Base-by-base conservation (phyloP, 2,797 vertebrate genomes). In the Salarias fasciatus region DNA sequence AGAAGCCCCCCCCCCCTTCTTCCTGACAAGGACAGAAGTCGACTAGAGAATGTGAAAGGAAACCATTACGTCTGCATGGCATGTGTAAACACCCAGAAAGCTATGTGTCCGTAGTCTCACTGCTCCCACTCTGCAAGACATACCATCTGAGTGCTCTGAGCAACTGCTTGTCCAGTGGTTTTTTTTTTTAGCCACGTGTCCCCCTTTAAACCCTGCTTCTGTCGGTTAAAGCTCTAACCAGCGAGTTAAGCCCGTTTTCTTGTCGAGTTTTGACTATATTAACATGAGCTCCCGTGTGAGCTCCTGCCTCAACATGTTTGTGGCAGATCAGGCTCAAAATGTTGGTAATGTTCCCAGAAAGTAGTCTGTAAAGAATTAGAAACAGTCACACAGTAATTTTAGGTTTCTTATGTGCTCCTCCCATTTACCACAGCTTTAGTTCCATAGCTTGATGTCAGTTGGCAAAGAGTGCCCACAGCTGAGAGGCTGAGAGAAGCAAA, bases 81-180 rank as follows among this genome's bases (percentile, higher is more conserved):
- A 82, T 90, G 85, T 77, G 77, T 86, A 89, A 88, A 88, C 85
- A 90, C 83, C 69, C 61, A 79, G 62, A 80, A 75, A 87, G 65
- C 73, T 68, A 72, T 80, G 72, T 83, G 70, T 65, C 75, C 81
- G 71, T 63, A 52, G 69, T 72, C 76, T 74, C 71, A 64, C 65
- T 51, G 45, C 30, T 52, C 69, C 50, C 71, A 58, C 65, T 56
- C 63, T 45, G 31, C 53, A 11, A 66, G 53, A 78, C 59, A 79
- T 45, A 65, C 62, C 78, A 69, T 60, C 45, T 69, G 60, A 83
- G 63, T 61, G 53, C 69, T 82, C 56, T 71, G 72, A 82, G 53
- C 80, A 83, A 70, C 77, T 80, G 77, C 50, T 70, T 44, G 48
- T 63, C 42, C 79, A 53, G 37, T 56, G 29, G 66, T 45, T 46